Evolutionary conservation across 2,113 vertebrate genomes (phyloP), one percentile per base, ranked within the genome.

Genomic region (Camarhynchus parvulus): DNA sequence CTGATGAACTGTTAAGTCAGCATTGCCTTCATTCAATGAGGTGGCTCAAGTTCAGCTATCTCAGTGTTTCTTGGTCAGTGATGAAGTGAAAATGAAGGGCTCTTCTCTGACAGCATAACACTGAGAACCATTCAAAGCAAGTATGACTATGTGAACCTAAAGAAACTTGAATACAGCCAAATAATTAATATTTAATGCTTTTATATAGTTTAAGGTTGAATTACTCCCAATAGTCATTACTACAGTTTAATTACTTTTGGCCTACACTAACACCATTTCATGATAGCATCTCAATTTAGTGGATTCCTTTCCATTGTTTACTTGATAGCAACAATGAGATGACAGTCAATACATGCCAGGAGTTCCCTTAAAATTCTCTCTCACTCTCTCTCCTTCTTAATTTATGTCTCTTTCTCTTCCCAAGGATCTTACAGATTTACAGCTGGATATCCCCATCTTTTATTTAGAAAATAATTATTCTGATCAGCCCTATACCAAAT

Each of bases 241-340:
- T 28, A 35, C 13, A 10, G 31, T 66, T 61, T 69, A 7, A 50
- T 52, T 92, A 58, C 3, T 74, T 69, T 85, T 39, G 23, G 5
- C 20, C 18, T 66, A 74, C 15, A 37, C 25, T 74, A 69, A 19
- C 22, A 35, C 3, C 1, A 11, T 68, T 76, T 76, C 27, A 47
- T 61, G 61, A 39, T 23, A n/a, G 11, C 22, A 37, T 3, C 6
- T 52, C 8, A 44, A 1, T 66, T 66, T 39, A 69, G 11, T 53
- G 9, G 3, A 77, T 87, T 69, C 39, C 5, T 84, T 85, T 20
- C 12, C 18, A 30, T 23, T 41, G 6, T 56, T 73, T 69, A 37
- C 15, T 44, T 5, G 0, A 61, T 9, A 85, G 15, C 0, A 2
- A 24, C 4, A 49, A 13, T 22, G 28, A 72, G 23, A 62, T n/a